These are phyloP conservation scores for Calypte anna DNA, from an alignment of 2,113 vertebrate species.

Conservation along the genomic window DNA sequence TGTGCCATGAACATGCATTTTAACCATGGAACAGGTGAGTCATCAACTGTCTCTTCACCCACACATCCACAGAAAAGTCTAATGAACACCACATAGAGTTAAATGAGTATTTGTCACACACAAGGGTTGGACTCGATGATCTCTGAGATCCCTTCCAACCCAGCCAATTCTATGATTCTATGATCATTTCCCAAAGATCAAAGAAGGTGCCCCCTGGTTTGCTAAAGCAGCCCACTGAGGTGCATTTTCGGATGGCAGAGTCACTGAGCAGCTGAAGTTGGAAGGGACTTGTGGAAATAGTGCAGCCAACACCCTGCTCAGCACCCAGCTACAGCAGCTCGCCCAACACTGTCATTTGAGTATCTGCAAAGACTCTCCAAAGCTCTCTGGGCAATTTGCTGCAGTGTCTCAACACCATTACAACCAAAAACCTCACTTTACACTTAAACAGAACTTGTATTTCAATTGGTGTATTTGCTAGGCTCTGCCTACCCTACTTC, in stretches of 20 bases:
- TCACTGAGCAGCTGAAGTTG: accelerated
- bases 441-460: not conserved
- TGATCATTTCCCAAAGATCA: not conserved
- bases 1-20: not conserved
- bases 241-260: not conserved
- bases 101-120: not conserved
- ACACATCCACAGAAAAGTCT: accelerated
- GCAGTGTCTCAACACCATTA: not conserved
- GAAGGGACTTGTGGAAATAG: not conserved
- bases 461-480: not conserved
- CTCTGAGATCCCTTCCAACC: no score
- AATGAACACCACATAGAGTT: not conserved
- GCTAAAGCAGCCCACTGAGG: not conserved
- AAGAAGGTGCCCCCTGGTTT: not conserved
- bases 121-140: no score
- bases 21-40: not conserved
- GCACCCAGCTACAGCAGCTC: not conserved
- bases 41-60: not conserved
- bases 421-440: not conserved
- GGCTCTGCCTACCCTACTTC: not conserved
- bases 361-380: not conserved
- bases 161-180: no score
- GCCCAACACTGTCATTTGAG: not conserved
- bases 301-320: accelerated
- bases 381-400: not conserved